Conservation (phyloP, 1,140 invertebrate species). For the Trichoplusia ni region DNA sequence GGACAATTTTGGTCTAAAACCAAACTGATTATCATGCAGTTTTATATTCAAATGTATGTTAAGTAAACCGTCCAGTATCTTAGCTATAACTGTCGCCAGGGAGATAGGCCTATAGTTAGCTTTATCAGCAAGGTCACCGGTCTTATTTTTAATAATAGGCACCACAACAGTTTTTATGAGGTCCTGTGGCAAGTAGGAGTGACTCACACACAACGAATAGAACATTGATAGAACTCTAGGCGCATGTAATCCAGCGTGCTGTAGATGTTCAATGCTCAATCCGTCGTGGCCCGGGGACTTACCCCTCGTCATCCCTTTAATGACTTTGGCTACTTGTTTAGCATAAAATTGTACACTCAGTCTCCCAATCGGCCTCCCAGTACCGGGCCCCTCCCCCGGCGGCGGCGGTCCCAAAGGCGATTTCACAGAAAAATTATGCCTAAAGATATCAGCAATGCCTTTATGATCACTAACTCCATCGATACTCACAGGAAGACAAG, state of each 20-base stretch:
- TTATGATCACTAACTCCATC: not conserved
- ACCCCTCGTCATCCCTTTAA: slow-evolving; percentile 25
- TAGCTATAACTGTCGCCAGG: not conserved
- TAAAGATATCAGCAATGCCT: not conserved
- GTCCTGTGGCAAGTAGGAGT: slow-evolving; percentile 20
- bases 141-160: slow-evolving; percentile 37
- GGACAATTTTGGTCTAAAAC: too few relatives aligned
- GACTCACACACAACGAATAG: slow-evolving; percentile 15
- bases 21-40: too few relatives aligned
- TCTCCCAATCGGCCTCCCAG: too few relatives aligned
- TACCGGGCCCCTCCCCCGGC: not conserved
- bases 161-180: slow-evolving; percentile 33
- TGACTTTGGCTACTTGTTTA: not conserved
- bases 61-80: too few relatives aligned
- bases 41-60: too few relatives aligned
- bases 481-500: not conserved
- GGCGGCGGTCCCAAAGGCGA: not conserved
- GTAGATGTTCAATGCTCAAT: slow-evolving; percentile 34
- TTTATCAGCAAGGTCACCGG: slow-evolving; percentile 25
- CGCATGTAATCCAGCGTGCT: not conserved
- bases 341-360: not conserved
- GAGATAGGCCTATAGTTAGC: slow-evolving; percentile 13
- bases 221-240: not conserved
- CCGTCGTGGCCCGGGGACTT: slow-evolving; percentile 40
- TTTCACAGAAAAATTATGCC: not conserved